Evolutionary conservation across 2,797 vertebrate species (phyloP).

Genomic region (Oreonectes daqikongensis): DNA sequence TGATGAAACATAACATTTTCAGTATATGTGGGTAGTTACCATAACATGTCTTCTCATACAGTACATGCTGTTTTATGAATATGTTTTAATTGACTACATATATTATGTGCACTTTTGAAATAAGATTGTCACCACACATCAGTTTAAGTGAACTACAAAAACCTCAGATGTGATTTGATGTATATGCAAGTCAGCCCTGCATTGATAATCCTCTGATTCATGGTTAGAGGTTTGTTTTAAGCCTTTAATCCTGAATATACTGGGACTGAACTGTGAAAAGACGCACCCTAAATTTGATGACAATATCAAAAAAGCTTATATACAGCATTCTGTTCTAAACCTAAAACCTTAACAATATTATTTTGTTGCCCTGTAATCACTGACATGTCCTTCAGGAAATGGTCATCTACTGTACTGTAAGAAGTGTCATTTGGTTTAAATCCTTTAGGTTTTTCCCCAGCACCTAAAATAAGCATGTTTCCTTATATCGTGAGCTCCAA

Average conservation of each 20-base stretch:
- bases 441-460: background rate
- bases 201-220: background rate
- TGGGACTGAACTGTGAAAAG: background rate
- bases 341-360: no score
- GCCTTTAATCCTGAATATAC: background rate
- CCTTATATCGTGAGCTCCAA: background rate
- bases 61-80: background rate
- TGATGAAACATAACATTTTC: background rate
- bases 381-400: background rate
- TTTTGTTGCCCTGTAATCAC: background rate
- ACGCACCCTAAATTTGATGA: background rate
- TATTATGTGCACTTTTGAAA: background rate
- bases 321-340: background rate
- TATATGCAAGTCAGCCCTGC: background rate
- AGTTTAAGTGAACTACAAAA: background rate
- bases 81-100: no score
- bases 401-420: background rate
- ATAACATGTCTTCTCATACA: background rate
- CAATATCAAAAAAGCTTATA: background rate
- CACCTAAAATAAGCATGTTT: background rate
- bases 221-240: background rate
- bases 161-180: background rate
- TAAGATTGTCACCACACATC: background rate
- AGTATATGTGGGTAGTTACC: background rate
- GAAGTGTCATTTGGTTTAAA: background rate